A percentile compares a stretch with the other conserved stretches of the same genome.
Evolutionary conservation across 2,113 vertebrate genomes (phyloP).

Genomic region (Charina bottae): DNA sequence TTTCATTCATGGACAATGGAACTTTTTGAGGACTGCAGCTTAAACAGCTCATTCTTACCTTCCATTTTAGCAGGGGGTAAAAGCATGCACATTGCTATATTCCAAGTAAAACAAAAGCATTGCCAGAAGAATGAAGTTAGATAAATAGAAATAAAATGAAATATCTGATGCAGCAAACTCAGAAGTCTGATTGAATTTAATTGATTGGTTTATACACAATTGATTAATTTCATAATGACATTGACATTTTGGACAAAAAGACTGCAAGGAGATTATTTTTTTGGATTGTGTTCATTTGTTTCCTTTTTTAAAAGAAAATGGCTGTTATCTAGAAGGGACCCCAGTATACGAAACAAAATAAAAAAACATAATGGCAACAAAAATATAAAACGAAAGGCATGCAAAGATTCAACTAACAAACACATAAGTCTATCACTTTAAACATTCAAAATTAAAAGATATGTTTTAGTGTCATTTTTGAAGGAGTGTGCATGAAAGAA

Average conservation of each 20-base stretch:
- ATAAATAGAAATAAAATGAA: neutral
- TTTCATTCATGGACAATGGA: neutral
- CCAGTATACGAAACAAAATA: neutral
- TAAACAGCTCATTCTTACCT: neutral
- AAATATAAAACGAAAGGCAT: neutral
- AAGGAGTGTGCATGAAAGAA: neutral
- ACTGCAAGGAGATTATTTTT: neutral
- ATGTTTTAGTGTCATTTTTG: neutral
- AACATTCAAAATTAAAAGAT: neutral
- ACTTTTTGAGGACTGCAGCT: neutral
- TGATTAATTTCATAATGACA: neutral
- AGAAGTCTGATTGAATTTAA: neutral
- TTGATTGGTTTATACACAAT: neutral
- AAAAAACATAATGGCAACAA: neutral
- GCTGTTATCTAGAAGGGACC: neutral
- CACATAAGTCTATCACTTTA: neutral
- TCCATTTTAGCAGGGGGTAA: neutral
- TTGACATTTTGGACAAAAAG: neutral
- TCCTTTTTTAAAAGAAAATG: neutral
- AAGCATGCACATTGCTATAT: neutral
- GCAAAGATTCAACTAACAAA: neutral
- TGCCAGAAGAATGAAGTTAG: neutral
- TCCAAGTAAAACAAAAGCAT: neutral
- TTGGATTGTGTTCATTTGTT: neutral
- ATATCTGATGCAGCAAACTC: neutral